Conservation (phyloP, 2,113 vertebrate species). For the Hydrolagus affinis region DNA sequence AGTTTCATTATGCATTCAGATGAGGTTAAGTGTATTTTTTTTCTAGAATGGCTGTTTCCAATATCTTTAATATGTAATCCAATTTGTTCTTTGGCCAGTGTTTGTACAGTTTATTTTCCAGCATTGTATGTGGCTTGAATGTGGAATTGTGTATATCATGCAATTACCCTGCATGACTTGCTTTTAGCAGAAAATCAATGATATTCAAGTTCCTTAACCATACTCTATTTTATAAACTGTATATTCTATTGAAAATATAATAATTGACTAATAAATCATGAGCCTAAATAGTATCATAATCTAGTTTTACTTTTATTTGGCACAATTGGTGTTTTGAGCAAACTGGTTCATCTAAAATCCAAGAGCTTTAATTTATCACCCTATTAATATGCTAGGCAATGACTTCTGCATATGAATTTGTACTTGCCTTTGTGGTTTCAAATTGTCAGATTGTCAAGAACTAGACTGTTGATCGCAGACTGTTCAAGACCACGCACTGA, state of each 20-base stretch:
- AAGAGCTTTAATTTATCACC: neutral
- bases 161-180: neutral
- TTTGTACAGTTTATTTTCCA: neutral
- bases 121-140: conserved; percentile 10
- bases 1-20: too few species aligned
- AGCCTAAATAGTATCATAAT: neutral
- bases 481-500: neutral
- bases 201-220: neutral
- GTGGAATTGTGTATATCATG: neutral
- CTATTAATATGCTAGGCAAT: neutral
- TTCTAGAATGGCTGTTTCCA: too few species aligned
- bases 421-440: neutral
- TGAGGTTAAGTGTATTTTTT: too few species aligned
- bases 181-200: neutral
- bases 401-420: neutral
- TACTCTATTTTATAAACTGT: neutral
- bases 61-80: too few species aligned
- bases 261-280: neutral
- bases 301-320: neutral
- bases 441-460: neutral
- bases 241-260: neutral
- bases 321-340: neutral
- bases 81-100: neutral
- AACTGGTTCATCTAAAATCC: neutral
- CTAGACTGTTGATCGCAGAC: neutral